Evolutionary conservation across 2,797 vertebrate species (phyloP).

Genomic region (Alauda arvensis): DNA sequence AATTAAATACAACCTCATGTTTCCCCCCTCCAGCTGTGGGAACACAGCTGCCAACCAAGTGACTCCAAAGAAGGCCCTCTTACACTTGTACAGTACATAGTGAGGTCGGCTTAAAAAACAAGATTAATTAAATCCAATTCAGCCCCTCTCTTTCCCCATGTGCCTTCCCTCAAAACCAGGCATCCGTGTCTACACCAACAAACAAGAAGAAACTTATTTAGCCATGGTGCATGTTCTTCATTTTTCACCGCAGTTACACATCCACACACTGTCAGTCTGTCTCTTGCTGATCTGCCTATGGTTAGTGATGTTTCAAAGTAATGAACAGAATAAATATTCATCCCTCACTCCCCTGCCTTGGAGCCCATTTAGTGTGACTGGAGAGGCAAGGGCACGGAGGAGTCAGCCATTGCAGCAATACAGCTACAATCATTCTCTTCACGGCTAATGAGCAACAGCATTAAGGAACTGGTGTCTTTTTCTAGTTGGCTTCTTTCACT

Average conservation of each 20-base stretch:
- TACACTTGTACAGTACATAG: not conserved
- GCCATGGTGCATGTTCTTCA: not conserved
- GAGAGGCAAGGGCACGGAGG: not conserved
- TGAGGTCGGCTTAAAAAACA: not conserved
- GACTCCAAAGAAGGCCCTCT: not conserved
- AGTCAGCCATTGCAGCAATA: not conserved
- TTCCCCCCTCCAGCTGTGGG: not conserved
- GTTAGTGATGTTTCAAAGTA: not conserved
- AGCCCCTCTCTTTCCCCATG: not conserved
- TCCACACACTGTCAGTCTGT: not conserved
- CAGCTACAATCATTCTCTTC: not conserved
- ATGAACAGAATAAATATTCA: slow-evolving; percentile 6
- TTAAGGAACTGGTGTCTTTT: not conserved
- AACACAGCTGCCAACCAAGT: not conserved
- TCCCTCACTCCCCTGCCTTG: not conserved
- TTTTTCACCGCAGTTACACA: not conserved
- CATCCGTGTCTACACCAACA: not conserved
- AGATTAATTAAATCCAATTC: not conserved
- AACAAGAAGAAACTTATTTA: not conserved
- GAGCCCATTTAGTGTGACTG: not conserved
- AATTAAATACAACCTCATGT: not conserved
- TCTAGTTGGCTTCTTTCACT: not conserved
- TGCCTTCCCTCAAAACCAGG: not conserved
- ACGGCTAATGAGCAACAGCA: not conserved
- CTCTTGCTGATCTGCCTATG: not conserved